Percentiles rank a stretch among this genome's conserved stretches.
These are phyloP conservation scores for Agonopterix heracliana DNA, from an alignment of 2,888 invertebrate species.

Conservation along the genomic window DNA sequence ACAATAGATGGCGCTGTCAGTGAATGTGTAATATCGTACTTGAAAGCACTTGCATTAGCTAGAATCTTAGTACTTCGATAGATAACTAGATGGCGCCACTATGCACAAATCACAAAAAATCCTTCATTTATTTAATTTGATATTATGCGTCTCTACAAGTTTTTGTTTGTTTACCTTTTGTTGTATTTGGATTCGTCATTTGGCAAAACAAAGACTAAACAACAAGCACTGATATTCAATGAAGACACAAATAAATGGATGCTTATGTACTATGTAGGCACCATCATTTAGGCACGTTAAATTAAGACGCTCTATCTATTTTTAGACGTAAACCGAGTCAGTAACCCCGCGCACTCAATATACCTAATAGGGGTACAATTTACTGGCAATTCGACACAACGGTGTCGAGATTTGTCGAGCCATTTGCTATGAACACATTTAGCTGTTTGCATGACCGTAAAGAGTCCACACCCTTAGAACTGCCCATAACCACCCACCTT, in stretches of 20 bases:
- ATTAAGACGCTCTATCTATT: conserved; percentile 14
- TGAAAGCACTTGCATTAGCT: too few relatives aligned
- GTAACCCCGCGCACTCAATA: conserved; percentile 25
- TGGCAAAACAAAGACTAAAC: not conserved
- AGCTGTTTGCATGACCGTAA: conserved; percentile 66
- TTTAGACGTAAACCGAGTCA: conserved; percentile 26
- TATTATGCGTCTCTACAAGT: not conserved
- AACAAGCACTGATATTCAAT: too few relatives aligned
- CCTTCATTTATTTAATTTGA: too few relatives aligned
- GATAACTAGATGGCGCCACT: conserved; percentile 31
- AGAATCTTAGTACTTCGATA: not conserved
- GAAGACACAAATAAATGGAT: too few relatives aligned
- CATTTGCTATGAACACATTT: conserved; percentile 47
- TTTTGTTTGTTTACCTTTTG: not conserved
- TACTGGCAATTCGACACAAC: conserved; percentile 48
- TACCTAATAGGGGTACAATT: conserved; percentile 25
- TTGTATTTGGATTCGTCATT: not conserved
- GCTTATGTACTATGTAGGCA: too few relatives aligned
- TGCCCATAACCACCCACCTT: conserved; percentile 38
- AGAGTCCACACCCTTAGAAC: conserved; percentile 53
- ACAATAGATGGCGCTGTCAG: conserved; percentile 33
- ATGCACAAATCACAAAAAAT: not conserved
- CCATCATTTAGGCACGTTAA: too few relatives aligned
- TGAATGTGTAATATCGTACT: too few relatives aligned
- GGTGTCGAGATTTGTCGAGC: conserved; percentile 61